These are phyloP conservation scores for Rhadina sibilatrix DNA, from an alignment of 2,113 vertebrate genomes.

Conservation along the genomic window DNA sequence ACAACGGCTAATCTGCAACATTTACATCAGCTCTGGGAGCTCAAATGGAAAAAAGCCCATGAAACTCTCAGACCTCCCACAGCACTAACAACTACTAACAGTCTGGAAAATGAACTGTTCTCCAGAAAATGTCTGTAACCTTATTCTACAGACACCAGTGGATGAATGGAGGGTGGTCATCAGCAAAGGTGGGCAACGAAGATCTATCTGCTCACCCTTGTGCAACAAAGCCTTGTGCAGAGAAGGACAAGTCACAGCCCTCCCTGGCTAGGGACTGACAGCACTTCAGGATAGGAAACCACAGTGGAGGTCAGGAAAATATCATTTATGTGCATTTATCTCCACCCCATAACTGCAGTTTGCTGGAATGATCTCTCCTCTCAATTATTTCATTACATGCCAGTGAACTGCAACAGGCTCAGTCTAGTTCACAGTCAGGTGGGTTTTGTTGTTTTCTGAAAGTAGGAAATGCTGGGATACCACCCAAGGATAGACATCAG, in stretches of 20 bases:
- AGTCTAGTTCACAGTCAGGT: neutral
- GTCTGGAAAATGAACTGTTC: neutral
- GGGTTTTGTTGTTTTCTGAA: neutral
- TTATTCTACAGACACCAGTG: neutral
- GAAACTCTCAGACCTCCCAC: neutral
- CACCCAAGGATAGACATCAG: neutral
- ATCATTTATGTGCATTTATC: accelerated
- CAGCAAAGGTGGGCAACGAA: neutral
- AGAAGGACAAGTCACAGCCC: neutral
- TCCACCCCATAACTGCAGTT: neutral
- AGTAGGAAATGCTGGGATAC: neutral
- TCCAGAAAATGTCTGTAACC: neutral
- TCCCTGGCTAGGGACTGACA: neutral
- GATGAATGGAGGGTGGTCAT: neutral
- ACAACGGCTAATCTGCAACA: neutral
- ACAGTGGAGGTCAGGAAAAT: neutral
- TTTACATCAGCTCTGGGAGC: neutral
- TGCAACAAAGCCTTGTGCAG: neutral
- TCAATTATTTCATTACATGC: neutral
- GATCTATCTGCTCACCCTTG: neutral
- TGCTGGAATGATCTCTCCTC: neutral
- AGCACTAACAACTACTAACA: neutral
- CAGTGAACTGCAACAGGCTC: neutral
- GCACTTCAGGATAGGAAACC: accelerated
- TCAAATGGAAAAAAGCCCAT: neutral